These are phyloP conservation scores for Accipiter virgatus DNA, from an alignment of 2,113 vertebrate species.

Conservation along the genomic window DNA sequence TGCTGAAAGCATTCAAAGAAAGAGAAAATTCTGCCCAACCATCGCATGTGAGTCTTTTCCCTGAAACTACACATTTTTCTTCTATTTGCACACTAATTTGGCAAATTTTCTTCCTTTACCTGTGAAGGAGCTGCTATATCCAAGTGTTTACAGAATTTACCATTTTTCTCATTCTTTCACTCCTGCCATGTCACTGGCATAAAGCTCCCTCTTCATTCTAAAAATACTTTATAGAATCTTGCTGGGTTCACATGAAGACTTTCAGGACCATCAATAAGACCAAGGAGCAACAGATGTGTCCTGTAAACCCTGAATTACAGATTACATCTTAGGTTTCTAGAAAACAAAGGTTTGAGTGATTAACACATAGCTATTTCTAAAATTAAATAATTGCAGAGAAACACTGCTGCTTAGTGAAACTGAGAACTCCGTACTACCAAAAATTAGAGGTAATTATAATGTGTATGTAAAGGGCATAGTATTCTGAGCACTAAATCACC, in stretches of 20 bases:
- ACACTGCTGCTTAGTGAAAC: conserved; percentile 2
- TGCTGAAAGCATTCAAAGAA: background rate
- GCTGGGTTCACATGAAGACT: background rate
- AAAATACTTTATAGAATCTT: background rate
- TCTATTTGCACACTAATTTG: background rate
- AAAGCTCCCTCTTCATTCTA: background rate
- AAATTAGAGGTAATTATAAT: conserved; percentile 40
- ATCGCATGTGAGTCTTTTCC: background rate
- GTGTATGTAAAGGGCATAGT: conserved; percentile 3
- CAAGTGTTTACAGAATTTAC: accelerated
- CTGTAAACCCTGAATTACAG: background rate
- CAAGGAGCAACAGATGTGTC: background rate
- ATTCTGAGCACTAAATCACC: conserved; percentile 20
- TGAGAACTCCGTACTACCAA: background rate
- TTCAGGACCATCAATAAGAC: background rate
- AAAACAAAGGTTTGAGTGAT: background rate
- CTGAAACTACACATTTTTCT: background rate
- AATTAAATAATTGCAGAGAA: conserved; percentile 46
- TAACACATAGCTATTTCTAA: background rate
- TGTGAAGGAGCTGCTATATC: background rate
- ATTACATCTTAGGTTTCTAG: background rate
- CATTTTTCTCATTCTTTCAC: background rate
- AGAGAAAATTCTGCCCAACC: background rate
- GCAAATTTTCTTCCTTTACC: background rate
- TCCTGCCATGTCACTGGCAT: background rate